Evolutionary conservation across 2,888 invertebrate genomes (phyloP).

Genomic region (Trichacis sp.): DNA sequence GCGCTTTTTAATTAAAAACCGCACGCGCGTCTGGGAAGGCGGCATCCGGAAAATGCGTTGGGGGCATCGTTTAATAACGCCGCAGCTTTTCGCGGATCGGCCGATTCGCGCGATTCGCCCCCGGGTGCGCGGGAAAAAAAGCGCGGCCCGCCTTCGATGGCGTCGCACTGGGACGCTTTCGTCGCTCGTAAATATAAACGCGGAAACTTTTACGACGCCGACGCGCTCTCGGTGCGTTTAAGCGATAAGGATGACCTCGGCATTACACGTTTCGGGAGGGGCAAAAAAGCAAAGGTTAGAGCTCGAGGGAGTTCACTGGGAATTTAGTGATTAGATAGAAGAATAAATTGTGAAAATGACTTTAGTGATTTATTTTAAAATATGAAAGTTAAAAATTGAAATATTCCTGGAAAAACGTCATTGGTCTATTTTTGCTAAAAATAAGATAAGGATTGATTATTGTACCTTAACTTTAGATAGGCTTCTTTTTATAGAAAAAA

Average conservation of each 20-base stretch:
- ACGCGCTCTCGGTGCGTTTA: slow-evolving; percentile 18
- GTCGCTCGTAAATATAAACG: slow-evolving; percentile 48
- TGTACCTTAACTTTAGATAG: no score
- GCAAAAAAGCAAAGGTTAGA: neutral
- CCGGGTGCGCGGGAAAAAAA: slow-evolving; percentile 17
- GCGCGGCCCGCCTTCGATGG: slow-evolving; percentile 33
- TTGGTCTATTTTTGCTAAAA: no score
- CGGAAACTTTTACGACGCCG: slow-evolving; percentile 40
- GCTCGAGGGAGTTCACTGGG: neutral
- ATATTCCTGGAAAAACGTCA: no score
- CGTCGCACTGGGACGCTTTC: slow-evolving; percentile 45
- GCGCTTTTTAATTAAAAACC: slow-evolving; percentile 46
- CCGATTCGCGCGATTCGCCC: slow-evolving; percentile 20
- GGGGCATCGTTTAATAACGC: slow-evolving; percentile 1
- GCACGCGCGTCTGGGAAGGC: slow-evolving; percentile 36
- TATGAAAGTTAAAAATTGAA: no score
- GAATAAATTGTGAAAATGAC: no score
- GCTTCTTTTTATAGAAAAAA: no score
- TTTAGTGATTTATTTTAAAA: no score
- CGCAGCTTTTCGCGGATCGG: neutral
- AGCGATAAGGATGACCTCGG: slow-evolving; percentile 27
- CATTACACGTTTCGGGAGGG: neutral
- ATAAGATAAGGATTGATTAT: no score
- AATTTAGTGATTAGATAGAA: no score
- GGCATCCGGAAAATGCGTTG: slow-evolving; percentile 41